These are phyloP conservation scores for Alca torda DNA, from an alignment of 2,797 vertebrate species.

Conservation along the genomic window DNA sequence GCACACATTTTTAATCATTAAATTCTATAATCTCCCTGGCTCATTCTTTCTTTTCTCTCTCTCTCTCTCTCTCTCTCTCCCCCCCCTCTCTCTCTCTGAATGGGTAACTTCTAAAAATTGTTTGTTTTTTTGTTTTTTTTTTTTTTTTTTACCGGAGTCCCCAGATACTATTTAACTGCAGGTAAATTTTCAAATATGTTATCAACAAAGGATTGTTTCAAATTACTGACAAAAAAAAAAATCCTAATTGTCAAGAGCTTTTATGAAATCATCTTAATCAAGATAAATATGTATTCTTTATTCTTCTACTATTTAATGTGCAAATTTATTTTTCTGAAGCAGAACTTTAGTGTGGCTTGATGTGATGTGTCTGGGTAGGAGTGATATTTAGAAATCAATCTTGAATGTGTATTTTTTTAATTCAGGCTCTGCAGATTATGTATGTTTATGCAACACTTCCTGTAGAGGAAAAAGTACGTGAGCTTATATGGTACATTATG, in stretches of 20 bases:
- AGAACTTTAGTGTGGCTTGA: neutral
- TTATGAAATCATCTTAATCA: conserved; percentile 57
- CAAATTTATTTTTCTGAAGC: conserved; percentile 43
- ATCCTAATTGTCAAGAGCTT: conserved; percentile 35
- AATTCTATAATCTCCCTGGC: conserved; percentile 70
- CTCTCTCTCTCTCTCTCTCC: neutral
- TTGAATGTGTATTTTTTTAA: conserved; percentile 1
- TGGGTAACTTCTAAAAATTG: conserved; percentile 66
- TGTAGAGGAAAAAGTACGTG: neutral
- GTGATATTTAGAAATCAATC: conserved; percentile 34
- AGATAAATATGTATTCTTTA: conserved; percentile 61
- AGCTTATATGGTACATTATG: neutral
- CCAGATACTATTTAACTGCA: conserved; percentile 68
- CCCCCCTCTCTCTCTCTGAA: conserved; percentile 25
- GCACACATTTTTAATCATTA: conserved; percentile 74
- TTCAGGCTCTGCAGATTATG: neutral
- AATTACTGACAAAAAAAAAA: neutral
- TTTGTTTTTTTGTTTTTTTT: conserved; percentile 47
- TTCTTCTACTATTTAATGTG: conserved; percentile 48
- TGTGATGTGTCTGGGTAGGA: neutral
- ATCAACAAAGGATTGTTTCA: conserved; percentile 56
- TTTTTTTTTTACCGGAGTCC: conserved; percentile 51
- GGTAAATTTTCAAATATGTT: conserved; percentile 66
- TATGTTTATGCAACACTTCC: neutral
- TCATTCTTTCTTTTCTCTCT: neutral